phyloP scores from a whole-genome alignment of 2,888 invertebrate genomes.

The Parasteatoda lunata region DNA sequence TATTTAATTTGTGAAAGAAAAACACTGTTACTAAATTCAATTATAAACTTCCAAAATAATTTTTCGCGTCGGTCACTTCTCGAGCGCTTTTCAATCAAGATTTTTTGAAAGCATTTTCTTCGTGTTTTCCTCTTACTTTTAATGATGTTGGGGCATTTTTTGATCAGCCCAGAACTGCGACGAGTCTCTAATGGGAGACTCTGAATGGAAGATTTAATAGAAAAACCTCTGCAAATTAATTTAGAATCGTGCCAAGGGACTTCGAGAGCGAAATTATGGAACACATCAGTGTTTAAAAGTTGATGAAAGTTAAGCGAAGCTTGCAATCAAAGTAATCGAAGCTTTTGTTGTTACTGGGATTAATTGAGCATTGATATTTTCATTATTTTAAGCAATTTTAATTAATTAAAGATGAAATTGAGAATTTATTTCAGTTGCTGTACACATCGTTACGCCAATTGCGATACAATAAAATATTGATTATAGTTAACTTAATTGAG shows the following conservation, averaged over 20 bases:
- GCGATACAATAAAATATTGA: too few species aligned
- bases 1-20: too few species aligned
- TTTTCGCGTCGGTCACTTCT: not conserved
- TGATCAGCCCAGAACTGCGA: constrained; percentile 31
- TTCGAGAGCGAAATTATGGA: not conserved
- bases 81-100: constrained; percentile 28
- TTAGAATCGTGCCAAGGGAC: constrained; percentile 16
- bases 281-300: not conserved
- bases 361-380: too few species aligned
- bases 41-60: not conserved
- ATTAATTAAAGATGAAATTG: too few species aligned
- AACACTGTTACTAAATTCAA: not conserved
- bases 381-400: too few species aligned
- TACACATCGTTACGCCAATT: too few species aligned
- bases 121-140: not conserved
- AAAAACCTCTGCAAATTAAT: constrained; percentile 30
- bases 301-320: not conserved
- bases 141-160: constrained; percentile 2
- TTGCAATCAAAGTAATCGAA: too few species aligned
- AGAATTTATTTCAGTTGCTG: too few species aligned
- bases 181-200: not conserved
- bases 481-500: too few species aligned
- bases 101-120: constrained; percentile 4
- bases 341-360: too few species aligned
- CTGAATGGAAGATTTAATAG: constrained; percentile 22